Conservation (phyloP, 23 tunicate species). For the Trididemnum clinides region DNA sequence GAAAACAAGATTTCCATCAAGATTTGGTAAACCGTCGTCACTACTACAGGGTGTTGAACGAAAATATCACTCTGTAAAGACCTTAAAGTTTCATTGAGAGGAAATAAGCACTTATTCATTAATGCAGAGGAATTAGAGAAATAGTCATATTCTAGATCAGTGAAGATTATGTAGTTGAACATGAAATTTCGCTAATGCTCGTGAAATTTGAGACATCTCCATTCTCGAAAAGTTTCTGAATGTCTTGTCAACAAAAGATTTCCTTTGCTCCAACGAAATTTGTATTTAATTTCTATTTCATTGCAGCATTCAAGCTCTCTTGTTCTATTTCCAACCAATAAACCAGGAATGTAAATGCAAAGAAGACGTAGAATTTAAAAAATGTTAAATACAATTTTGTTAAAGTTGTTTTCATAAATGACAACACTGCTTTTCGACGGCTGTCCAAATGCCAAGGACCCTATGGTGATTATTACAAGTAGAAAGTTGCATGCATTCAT, state of each 20-base stretch:
- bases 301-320: slow-evolving; percentile 25
- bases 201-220: slow-evolving; percentile 14
- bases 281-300: not conserved
- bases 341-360: slow-evolving; percentile 1
- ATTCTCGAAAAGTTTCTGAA: not conserved
- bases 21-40: no score
- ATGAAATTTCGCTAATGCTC: not conserved
- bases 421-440: no score
- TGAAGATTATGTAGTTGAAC: not conserved
- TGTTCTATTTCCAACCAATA: not conserved
- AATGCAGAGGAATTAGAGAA: not conserved
- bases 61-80: no score
- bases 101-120: not conserved
- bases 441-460: no score
- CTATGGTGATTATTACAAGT: no score
- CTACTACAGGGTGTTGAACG: no score
- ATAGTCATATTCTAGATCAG: not conserved
- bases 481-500: no score
- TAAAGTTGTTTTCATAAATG: no score
- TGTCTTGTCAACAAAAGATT: not conserved
- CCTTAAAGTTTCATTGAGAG: no score
- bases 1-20: no score
- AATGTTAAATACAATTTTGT: no score
- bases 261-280: not conserved
- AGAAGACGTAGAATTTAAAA: not conserved